Percentiles rank a stretch among this genome's conserved stretches.
Conservation (phyloP, 2,888 invertebrate genomes). For the Griposia aprilina region DNA sequence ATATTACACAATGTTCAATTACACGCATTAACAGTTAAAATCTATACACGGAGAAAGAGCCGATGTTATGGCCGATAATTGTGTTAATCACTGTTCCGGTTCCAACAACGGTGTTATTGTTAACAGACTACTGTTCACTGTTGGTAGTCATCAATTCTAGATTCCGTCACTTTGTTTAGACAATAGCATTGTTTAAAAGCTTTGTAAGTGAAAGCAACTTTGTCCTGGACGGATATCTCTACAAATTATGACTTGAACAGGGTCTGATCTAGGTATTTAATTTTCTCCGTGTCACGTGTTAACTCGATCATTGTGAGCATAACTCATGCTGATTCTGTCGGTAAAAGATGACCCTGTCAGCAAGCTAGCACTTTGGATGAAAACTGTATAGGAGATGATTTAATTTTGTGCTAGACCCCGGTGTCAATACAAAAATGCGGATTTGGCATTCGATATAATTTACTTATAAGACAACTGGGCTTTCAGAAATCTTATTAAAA, state of each 20-base stretch:
- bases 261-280: too few species aligned
- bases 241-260: too few species aligned
- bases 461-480: too few species aligned
- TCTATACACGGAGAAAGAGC: constrained; percentile 39
- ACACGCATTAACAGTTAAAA: constrained; percentile 44
- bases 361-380: too few species aligned
- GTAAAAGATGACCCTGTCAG: too few species aligned
- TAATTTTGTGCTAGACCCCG: background rate
- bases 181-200: constrained; percentile 3
- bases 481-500: too few species aligned
- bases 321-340: background rate
- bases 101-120: constrained; percentile 53
- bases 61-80: constrained; percentile 41
- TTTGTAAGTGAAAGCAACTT: background rate
- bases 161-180: constrained; percentile 13
- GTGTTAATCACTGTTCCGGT: constrained; percentile 60
- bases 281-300: background rate
- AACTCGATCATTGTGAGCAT: background rate
- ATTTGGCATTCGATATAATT: too few species aligned
- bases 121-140: constrained; percentile 13
- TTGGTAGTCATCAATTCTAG: constrained; percentile 6
- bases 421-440: background rate
- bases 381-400: background rate
- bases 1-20: constrained; percentile 61
- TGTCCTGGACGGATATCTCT: background rate